Percentiles rank a stretch among this genome's conserved stretches.
Conservation (phyloP, 2,113 vertebrate genomes). For the Suncus etruscus region DNA sequence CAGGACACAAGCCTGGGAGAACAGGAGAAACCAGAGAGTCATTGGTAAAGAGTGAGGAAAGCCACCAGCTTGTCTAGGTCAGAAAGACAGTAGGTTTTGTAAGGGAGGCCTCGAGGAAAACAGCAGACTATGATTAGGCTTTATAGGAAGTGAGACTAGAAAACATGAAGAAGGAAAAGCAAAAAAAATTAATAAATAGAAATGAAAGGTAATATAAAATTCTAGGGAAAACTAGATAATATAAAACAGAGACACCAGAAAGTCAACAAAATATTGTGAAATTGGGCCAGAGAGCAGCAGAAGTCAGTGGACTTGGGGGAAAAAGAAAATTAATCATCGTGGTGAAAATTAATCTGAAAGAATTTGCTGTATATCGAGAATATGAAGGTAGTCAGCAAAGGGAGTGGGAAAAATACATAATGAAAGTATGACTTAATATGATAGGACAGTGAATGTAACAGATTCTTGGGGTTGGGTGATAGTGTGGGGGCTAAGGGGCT, state of each 20-base stretch:
- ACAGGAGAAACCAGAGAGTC: too few species aligned
- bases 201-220: background rate
- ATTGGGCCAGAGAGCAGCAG: constrained; percentile 27
- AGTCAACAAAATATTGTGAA: constrained; percentile 38
- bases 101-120: background rate
- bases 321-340: constrained; percentile 22
- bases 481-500: too few species aligned
- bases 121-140: background rate
- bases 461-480: too few species aligned
- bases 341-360: constrained; percentile 36
- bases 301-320: background rate
- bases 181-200: background rate
- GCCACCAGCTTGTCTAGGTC: background rate
- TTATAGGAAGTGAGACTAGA: background rate
- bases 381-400: constrained; percentile 10
- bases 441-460: background rate
- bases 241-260: background rate
- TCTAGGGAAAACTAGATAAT: constrained; percentile 40
- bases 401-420: background rate
- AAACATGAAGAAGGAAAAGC: constrained; percentile 2
- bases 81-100: too few species aligned
- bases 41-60: too few species aligned
- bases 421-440: background rate
- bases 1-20: too few species aligned
- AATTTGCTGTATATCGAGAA: constrained; percentile 20